phyloP scores from a whole-genome alignment of 2,888 invertebrate species.

The Limenitis camilla region DNA sequence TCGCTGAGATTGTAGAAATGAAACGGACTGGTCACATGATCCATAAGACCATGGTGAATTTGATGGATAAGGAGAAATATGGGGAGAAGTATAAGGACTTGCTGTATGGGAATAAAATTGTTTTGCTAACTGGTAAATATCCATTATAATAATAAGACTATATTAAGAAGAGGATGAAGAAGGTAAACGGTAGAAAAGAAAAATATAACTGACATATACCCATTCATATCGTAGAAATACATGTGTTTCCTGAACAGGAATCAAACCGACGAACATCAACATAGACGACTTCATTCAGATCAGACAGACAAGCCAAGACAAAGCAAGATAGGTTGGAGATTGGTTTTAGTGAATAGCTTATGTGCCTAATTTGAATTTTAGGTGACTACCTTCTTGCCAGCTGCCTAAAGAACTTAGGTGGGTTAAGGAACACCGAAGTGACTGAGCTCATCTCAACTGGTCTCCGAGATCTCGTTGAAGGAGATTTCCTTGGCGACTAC shows the following conservation, averaged over 20 bases:
- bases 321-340: neutral
- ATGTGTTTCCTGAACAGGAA: too few relatives aligned
- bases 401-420: slow-evolving; percentile 54
- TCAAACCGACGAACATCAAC: too few relatives aligned
- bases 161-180: too few relatives aligned
- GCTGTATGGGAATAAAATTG: slow-evolving; percentile 63
- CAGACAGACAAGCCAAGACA: too few relatives aligned
- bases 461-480: slow-evolving; percentile 58
- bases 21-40: slow-evolving; percentile 64
- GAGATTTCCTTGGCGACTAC: slow-evolving; percentile 53
- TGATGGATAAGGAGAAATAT: slow-evolving; percentile 46
- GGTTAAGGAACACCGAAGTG: slow-evolving; percentile 55
- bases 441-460: slow-evolving; percentile 63
- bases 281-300: too few relatives aligned
- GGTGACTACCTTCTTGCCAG: slow-evolving; percentile 62
- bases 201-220: too few relatives aligned
- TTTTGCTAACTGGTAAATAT: slow-evolving; percentile 51
- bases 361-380: slow-evolving; percentile 20
- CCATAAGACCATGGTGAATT: slow-evolving; percentile 61
- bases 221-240: too few relatives aligned
- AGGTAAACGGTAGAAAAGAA: too few relatives aligned
- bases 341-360: neutral
- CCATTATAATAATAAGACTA: neutral
- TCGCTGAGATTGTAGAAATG: slow-evolving; percentile 70
- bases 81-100: slow-evolving; percentile 53